Evolutionary conservation across 2,797 vertebrate genomes (phyloP), one percentile per base, ranked within the genome.

Genomic region (Arctocebus calabarensis): DNA sequence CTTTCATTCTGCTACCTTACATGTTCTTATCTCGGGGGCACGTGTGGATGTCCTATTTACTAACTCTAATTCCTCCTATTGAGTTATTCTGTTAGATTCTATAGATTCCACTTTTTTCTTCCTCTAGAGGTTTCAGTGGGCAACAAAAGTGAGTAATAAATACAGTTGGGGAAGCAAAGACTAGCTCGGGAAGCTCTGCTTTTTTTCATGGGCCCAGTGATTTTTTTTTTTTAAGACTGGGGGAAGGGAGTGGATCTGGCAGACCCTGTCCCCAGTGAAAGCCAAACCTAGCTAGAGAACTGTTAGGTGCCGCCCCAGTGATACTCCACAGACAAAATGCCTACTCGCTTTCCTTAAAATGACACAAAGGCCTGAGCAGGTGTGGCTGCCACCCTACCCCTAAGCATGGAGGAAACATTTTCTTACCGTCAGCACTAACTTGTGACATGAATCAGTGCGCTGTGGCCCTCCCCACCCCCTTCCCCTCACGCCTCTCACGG

Each of bases 201-300:
- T 78, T 84, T 48, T 2, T 16, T 14, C 13, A 8, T 48, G 48
- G 64, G 12, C 25, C 8, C 62, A 34, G 7, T 73, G 37, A 85
- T 81, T 81, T 61, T 79, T 75, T 37, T 29, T 59, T 75, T 37
- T 29, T 52, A 82, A 59, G 13, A 66, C 11, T 20, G 48, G 48
- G 13, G 48, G 48, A 52, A 13, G 13, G 48, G 27, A 40, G 19
- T 9, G 59, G 23, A 89, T 48, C 29, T 57, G 17, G 7, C 75
- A 79, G 4, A 32, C 43, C 2, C 48, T 89, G 7, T 20, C 25
- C 32, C 12, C 0, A 3, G 11, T 37, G 55, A 73, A 84, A 8
- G 19, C 71, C 23, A 91, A 74, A 86, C 68, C 62, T 32, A 83
- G 40, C 40, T 84, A 27, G 40, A 86, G 43, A 94, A 74, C 62